These are phyloP conservation scores for Ferdinandea cuprea DNA, from an alignment of 2,888 invertebrate species.

Conservation along the genomic window DNA sequence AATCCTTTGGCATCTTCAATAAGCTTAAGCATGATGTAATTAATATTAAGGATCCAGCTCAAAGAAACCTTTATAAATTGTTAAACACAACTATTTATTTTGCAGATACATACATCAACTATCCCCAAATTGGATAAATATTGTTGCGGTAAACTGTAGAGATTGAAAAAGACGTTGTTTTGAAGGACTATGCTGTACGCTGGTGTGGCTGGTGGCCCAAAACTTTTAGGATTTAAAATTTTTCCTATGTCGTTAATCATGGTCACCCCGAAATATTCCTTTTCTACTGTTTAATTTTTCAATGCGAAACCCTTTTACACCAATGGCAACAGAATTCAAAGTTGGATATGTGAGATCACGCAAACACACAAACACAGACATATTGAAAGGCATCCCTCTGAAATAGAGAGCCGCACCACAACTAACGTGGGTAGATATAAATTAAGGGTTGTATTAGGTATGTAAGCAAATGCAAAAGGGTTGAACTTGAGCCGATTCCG, in stretches of 20 bases:
- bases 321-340: constrained; percentile 69
- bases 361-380: constrained; percentile 9
- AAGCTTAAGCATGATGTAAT: constrained; percentile 38
- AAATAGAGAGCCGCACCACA: constrained; percentile 35
- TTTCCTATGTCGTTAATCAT: constrained; percentile 77
- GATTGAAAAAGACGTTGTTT: constrained; percentile 70
- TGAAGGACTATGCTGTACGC: constrained; percentile 58
- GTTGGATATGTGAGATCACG: constrained; percentile 59
- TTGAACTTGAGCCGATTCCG: constrained; percentile 73
- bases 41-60: constrained; percentile 51
- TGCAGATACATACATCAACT: constrained; percentile 61
- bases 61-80: constrained; percentile 60
- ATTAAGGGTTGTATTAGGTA: constrained; percentile 74
- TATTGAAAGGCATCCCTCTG: constrained; percentile 39
- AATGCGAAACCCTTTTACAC: constrained; percentile 72
- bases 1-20: constrained; percentile 5
- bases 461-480: constrained; percentile 71
- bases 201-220: constrained; percentile 63
- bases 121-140: constrained; percentile 74
- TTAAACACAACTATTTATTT: constrained; percentile 34
- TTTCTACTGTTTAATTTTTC: constrained; percentile 73
- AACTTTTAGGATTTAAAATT: constrained; percentile 72
- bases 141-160: constrained; percentile 69
- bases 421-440: constrained; percentile 73
- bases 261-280: constrained; percentile 76